These are phyloP conservation scores for Tinamus major DNA, from an alignment of 2,797 vertebrate species.

Conservation along the genomic window DNA sequence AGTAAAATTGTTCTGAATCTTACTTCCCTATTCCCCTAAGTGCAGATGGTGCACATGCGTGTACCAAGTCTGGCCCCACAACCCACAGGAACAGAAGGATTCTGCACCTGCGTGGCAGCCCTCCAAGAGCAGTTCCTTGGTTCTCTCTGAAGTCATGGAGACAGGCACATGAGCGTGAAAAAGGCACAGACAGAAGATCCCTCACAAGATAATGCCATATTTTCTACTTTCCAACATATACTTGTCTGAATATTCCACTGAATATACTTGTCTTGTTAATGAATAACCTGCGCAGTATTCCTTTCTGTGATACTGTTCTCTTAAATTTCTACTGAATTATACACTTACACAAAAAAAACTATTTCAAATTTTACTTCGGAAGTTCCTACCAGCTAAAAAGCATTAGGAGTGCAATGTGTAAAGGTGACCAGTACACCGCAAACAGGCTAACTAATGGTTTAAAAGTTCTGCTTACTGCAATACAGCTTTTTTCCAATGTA, in stretches of 20 bases:
- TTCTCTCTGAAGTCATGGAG: background rate
- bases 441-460: background rate
- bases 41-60: background rate
- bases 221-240: background rate
- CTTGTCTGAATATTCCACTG: background rate
- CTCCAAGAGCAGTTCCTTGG: background rate
- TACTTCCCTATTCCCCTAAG: background rate
- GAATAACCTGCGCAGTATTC: background rate
- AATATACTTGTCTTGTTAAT: background rate
- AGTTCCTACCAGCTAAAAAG: background rate
- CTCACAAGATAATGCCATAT: rapidly evolving
- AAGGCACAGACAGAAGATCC: background rate
- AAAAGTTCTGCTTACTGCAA: background rate
- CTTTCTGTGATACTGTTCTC: background rate
- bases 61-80: background rate
- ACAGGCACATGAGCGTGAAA: background rate
- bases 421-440: background rate
- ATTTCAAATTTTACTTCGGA: background rate
- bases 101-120: background rate
- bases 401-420: background rate
- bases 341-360: rapidly evolving
- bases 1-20: background rate
- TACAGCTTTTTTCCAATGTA: background rate
- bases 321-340: background rate
- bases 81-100: background rate